Percentiles rank a stretch among this genome's conserved stretches.
phyloP scores from a whole-genome alignment of 2,888 invertebrate species.

The Ommatoiulus sabulosus region DNA sequence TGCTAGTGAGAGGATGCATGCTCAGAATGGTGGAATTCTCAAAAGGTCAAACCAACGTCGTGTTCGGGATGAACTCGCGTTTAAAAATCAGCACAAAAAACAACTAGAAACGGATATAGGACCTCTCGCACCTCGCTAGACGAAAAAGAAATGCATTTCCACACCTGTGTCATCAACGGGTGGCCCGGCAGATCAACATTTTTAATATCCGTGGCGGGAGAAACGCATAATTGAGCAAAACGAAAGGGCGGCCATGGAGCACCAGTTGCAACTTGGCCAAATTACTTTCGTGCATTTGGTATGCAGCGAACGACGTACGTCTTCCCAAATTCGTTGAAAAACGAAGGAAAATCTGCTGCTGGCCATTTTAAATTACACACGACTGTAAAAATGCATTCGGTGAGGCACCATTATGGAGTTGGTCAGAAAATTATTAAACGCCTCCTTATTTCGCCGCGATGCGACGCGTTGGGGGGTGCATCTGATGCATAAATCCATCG shows the following conservation, averaged over 20 bases:
- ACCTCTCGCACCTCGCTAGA: neutral
- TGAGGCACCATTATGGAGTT: neutral
- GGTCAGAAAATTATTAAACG: neutral
- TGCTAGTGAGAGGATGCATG: no score
- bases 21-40: no score
- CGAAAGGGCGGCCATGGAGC: neutral
- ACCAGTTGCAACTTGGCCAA: neutral
- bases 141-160: neutral
- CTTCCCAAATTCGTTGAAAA: neutral
- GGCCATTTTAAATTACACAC: neutral
- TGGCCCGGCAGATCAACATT: neutral
- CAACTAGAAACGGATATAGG: neutral
- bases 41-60: no score
- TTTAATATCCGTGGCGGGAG: neutral
- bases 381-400: neutral
- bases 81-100: no score
- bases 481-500: neutral
- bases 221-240: neutral
- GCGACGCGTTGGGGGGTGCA: no score
- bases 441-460: neutral
- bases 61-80: no score
- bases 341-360: neutral
- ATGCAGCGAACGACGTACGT: neutral
- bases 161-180: neutral
- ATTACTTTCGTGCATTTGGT: neutral